These are phyloP conservation scores for Drymodes brunneopygia DNA, from an alignment of 2,113 vertebrate species.

Conservation along the genomic window DNA sequence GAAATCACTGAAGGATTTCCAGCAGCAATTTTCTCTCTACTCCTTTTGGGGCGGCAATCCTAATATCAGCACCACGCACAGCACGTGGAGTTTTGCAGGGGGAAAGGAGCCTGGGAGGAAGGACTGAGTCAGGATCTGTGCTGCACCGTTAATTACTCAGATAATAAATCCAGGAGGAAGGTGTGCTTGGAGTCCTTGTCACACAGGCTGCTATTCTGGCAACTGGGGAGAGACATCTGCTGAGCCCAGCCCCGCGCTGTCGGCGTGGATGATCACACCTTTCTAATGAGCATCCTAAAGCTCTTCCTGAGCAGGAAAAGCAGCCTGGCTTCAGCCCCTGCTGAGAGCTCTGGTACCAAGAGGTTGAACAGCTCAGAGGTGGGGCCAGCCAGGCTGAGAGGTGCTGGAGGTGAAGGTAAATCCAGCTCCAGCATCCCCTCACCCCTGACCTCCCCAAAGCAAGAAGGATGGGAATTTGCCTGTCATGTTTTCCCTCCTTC, in stretches of 20 bases:
- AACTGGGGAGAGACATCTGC: conserved; percentile 32
- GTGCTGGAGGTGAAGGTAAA: not conserved
- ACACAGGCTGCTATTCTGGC: not conserved
- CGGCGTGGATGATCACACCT: not conserved
- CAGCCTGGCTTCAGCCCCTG: not conserved
- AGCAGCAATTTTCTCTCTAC: not conserved
- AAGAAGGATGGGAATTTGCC: conserved; percentile 10
- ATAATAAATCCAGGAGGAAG: conserved; percentile 1
- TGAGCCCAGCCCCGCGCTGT: not conserved
- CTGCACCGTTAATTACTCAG: not conserved
- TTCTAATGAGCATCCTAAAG: conserved; percentile 22
- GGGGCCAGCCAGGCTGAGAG: accelerated
- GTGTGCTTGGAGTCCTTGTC: not conserved
- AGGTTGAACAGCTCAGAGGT: not conserved
- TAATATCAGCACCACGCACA: accelerated
- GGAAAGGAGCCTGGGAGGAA: not conserved
- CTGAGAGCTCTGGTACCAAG: not conserved
- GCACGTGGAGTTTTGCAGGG: accelerated
- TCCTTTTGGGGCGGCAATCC: accelerated
- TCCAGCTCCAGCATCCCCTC: not conserved
- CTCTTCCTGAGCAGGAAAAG: not conserved
- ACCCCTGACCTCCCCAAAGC: not conserved
- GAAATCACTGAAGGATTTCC: not conserved
- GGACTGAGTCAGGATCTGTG: not conserved
- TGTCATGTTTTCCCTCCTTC: conserved; percentile 15